Evolutionary conservation across 2,113 vertebrate genomes (phyloP).

Genomic region (Plectropomus leopardus): DNA sequence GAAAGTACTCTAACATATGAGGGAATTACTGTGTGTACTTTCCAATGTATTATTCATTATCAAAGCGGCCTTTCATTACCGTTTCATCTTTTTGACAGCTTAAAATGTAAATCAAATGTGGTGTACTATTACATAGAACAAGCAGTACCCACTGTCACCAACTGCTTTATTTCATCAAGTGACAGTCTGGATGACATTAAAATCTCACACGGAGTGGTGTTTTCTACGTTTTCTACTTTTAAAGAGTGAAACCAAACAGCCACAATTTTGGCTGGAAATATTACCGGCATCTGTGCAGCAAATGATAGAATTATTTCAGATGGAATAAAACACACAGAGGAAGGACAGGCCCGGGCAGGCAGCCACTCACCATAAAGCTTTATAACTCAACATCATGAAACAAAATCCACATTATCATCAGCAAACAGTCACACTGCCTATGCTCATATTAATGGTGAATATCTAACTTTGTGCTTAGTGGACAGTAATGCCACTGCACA

Average conservation of each 20-base stretch:
- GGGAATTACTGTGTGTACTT: conserved; percentile 21
- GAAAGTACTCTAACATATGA: not conserved
- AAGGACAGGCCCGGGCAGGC: not conserved
- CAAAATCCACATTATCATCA: not conserved
- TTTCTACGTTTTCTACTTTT: conserved; percentile 2
- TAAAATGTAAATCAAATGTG: conserved; percentile 31
- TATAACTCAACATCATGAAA: not conserved
- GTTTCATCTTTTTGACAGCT: conserved; percentile 16
- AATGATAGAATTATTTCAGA: not conserved
- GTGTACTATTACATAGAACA: conserved; percentile 26
- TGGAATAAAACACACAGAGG: not conserved
- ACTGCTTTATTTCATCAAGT: conserved; percentile 12
- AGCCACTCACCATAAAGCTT: not conserved
- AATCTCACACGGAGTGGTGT: not conserved
- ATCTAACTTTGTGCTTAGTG: conserved; percentile 9
- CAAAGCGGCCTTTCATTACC: conserved; percentile 2
- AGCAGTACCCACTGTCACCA: conserved; percentile 16
- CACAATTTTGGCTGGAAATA: not conserved
- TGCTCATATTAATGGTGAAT: not conserved
- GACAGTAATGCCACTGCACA: conserved; percentile 1
- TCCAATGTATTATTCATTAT: not conserved
- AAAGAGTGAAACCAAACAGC: conserved; percentile 2
- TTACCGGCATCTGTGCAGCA: not conserved
- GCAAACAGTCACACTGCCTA: not conserved
- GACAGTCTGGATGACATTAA: conserved; percentile 2